Evolutionary conservation across 1,140 invertebrate genomes (phyloP).

Genomic region (Apis florea): DNA sequence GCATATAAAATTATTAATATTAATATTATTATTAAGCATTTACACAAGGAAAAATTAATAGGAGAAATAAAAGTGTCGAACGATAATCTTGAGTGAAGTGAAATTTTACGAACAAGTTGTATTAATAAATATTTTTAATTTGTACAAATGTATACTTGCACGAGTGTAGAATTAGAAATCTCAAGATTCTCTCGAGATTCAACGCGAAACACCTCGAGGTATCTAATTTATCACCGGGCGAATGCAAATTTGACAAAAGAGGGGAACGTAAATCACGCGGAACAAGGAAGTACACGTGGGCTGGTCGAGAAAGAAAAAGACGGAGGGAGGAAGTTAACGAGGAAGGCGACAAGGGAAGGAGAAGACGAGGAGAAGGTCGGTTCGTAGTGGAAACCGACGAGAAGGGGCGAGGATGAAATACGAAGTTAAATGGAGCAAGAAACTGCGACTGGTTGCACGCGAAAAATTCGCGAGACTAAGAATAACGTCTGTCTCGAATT

Average conservation of each 20-base stretch:
- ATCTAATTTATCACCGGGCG: neutral
- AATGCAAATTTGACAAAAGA: neutral
- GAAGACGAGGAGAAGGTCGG: neutral
- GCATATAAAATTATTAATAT: too few relatives aligned
- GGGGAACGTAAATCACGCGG: too few relatives aligned
- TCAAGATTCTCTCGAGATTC: neutral
- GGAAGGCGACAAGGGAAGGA: neutral
- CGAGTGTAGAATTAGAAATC: too few relatives aligned
- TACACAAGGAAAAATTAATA: neutral
- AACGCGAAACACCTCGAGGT: neutral
- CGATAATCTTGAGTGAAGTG: neutral
- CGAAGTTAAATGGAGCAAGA: constrained; percentile 65
- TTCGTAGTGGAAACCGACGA: neutral
- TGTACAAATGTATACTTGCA: too few relatives aligned
- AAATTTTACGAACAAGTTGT: too few relatives aligned
- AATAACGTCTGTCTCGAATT: constrained; percentile 47
- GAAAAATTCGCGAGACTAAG: constrained; percentile 50
- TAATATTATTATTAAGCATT: too few relatives aligned
- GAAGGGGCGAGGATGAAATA: constrained; percentile 23
- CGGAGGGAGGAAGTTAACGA: neutral
- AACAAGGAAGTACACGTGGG: too few relatives aligned
- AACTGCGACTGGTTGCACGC: constrained; percentile 57
- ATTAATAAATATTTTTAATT: too few relatives aligned
- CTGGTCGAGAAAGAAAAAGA: neutral
- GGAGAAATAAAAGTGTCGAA: neutral